Percentiles rank a stretch among this genome's conserved stretches.
Evolutionary conservation across 1,140 invertebrate genomes (phyloP).

Genomic region (Pentalonia nigronervosa): DNA sequence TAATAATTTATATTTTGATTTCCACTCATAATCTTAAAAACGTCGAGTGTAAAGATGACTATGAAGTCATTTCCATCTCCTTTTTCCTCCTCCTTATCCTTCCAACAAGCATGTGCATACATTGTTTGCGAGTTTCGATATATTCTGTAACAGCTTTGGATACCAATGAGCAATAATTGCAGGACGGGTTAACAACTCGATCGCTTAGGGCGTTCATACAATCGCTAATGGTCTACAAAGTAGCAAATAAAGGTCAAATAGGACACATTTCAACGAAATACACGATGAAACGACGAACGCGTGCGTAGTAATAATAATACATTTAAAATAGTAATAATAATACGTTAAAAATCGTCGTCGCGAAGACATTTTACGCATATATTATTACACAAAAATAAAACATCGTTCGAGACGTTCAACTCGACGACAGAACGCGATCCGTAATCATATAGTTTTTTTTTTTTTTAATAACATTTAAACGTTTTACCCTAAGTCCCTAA

Average conservation of each 20-base stretch:
- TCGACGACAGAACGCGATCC: not conserved
- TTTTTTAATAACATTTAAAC: constrained; percentile 33
- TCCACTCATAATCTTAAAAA: not conserved
- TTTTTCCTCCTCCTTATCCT: too few species aligned
- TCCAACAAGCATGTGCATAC: not conserved
- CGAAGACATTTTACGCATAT: not conserved
- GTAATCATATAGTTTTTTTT: not conserved
- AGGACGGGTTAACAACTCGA: not conserved
- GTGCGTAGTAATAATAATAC: constrained; percentile 4
- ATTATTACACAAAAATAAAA: not conserved
- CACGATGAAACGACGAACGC: not conserved
- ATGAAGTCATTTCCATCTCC: not conserved
- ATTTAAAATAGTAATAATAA: constrained; percentile 5
- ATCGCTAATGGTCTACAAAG: not conserved
- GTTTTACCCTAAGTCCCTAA: not conserved
- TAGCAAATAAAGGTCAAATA: not conserved
- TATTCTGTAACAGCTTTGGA: not conserved
- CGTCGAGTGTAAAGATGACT: too few species aligned
- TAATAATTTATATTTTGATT: not conserved
- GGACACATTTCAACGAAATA: not conserved
- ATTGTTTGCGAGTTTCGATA: not conserved
- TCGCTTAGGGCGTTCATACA: not conserved
- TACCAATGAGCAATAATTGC: not conserved
- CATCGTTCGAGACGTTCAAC: constrained; percentile 10
- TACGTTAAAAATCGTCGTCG: not conserved